A percentile compares a stretch with the other conserved stretches of the same genome.
Conservation (phyloP, 2,888 invertebrate species). For the Machimus rusticus region DNA sequence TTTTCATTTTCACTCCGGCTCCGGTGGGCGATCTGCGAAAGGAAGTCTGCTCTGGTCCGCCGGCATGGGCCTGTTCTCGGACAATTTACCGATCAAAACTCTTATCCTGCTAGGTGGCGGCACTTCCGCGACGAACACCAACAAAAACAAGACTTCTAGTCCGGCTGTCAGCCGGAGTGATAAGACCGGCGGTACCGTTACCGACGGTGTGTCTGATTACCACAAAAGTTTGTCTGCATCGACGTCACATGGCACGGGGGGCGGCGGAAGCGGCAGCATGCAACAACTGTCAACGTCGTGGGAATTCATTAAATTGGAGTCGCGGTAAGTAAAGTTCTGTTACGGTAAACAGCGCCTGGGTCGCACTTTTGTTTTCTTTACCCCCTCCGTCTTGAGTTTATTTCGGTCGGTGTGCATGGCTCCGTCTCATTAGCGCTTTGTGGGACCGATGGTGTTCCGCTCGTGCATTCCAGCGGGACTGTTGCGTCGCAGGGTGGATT, state of each 20-base stretch:
- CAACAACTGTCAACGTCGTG: conserved; percentile 43
- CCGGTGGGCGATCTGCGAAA: background rate
- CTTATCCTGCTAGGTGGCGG: conserved; percentile 15
- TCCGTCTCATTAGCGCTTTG: background rate
- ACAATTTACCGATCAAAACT: conserved; percentile 14
- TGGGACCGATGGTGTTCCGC: background rate
- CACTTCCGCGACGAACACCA: background rate
- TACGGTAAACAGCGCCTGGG: background rate
- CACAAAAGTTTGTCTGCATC: conserved; percentile 4
- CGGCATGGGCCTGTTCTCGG: conserved; percentile 35
- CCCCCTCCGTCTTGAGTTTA: conserved; percentile 15
- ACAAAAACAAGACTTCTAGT: background rate
- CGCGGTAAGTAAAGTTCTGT: conserved; percentile 37
- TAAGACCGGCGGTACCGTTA: background rate
- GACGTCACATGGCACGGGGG: background rate
- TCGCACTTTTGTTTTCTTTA: conserved; percentile 7
- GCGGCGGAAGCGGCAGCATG: background rate
- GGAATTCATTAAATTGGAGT: conserved; percentile 39
- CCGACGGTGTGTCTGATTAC: conserved; percentile 7
- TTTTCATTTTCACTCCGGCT: background rate
- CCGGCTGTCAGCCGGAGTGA: background rate
- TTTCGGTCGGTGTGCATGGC: background rate
- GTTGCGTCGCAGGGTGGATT: background rate
- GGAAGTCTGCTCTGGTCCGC: background rate
- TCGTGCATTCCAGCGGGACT: background rate